Conservation (phyloP, 64 coral and sea anemone species). For the Anthopleura sola region DNA sequence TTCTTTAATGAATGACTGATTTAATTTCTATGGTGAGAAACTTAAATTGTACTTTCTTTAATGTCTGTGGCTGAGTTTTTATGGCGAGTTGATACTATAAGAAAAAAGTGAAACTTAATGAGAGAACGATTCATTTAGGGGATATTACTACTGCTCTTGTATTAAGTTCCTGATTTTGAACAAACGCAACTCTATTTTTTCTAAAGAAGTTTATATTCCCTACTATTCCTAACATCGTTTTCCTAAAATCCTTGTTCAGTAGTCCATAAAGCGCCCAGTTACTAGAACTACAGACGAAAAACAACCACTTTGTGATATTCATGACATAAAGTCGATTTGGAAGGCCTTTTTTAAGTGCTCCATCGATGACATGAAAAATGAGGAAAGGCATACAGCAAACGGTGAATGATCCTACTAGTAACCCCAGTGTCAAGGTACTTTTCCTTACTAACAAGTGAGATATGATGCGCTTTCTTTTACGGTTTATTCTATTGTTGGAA, state of each 20-base stretch:
- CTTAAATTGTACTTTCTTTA: too few relatives aligned
- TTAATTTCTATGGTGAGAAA: too few relatives aligned
- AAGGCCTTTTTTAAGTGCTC: neutral
- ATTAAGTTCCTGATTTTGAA: neutral
- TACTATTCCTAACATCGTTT: neutral
- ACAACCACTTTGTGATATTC: constrained; percentile 31
- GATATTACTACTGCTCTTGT: too few relatives aligned
- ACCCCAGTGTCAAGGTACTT: constrained; percentile 15
- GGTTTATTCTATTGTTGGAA: neutral
- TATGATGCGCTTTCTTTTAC: neutral
- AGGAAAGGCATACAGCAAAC: constrained; percentile 30
- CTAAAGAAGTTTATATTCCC: neutral
- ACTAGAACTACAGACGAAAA: constrained; percentile 4
- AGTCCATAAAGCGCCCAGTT: constrained; percentile 42
- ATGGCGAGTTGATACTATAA: too few relatives aligned
- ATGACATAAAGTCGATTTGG: neutral
- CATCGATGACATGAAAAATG: constrained; percentile 15
- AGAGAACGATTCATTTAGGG: too few relatives aligned
- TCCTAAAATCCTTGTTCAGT: constrained; percentile 23
- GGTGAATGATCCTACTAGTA: constrained; percentile 18
- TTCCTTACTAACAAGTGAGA: neutral
- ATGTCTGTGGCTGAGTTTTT: too few relatives aligned
- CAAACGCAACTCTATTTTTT: neutral
- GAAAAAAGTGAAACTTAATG: too few relatives aligned
- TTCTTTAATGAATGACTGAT: too few relatives aligned